These are phyloP conservation scores for Falco novaeseelandiae DNA, from an alignment of 2,797 vertebrate species.

Conservation along the genomic window DNA sequence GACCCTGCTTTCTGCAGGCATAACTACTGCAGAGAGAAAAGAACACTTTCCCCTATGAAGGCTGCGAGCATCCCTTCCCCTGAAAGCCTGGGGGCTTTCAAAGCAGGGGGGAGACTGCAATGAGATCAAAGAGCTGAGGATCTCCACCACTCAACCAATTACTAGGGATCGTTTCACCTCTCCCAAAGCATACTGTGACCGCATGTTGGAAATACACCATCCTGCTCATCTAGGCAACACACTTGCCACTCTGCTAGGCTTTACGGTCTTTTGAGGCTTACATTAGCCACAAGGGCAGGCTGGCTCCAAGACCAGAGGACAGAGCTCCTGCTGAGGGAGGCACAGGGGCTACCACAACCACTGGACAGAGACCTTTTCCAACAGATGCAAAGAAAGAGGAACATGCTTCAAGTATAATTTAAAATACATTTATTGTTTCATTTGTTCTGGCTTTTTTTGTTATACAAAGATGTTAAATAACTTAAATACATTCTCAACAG, in stretches of 20 bases:
- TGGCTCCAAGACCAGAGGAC: background rate
- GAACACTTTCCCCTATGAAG: background rate
- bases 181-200: background rate
- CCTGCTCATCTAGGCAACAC: background rate
- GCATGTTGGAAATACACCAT: background rate
- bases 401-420: constrained; percentile 82
- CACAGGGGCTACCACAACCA: background rate
- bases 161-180: background rate
- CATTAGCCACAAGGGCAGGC: background rate
- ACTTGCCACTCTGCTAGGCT: background rate
- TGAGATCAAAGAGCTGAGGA: background rate
- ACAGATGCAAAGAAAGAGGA: background rate
- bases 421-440: constrained; percentile 99
- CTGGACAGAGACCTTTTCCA: background rate
- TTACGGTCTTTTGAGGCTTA: background rate
- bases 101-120: background rate
- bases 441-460: constrained; percentile 93
- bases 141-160: background rate
- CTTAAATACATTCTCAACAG: constrained; percentile 99
- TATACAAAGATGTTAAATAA: constrained; percentile 99
- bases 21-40: background rate
- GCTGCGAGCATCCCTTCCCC: background rate
- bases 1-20: background rate
- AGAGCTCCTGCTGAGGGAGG: background rate
- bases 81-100: background rate